Conservation (phyloP, 2,888 invertebrate species). For the Glaucopsyche alexis region DNA sequence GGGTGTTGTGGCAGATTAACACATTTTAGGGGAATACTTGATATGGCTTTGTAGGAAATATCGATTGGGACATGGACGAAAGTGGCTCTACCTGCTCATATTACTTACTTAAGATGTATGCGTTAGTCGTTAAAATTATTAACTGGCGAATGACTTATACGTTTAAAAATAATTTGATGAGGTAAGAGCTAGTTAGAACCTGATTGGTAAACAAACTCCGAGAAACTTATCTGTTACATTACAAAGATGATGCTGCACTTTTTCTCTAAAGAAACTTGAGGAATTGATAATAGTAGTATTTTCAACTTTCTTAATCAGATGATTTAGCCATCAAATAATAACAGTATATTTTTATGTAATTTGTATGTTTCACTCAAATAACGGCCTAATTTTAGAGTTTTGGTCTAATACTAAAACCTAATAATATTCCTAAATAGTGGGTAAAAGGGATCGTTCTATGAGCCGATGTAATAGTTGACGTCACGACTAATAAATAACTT, state of each 20-base stretch:
- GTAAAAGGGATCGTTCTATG: background rate
- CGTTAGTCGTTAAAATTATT: background rate
- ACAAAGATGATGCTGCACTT: background rate
- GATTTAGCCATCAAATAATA: background rate
- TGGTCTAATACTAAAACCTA: background rate
- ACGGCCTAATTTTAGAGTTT: background rate
- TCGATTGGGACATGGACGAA: background rate
- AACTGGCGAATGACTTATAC: background rate
- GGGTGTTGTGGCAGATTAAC: conserved; percentile 33
- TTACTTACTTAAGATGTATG: background rate
- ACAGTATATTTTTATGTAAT: background rate
- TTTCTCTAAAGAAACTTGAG: background rate
- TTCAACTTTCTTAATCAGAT: background rate
- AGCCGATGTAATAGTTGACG: background rate
- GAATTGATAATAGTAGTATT: background rate
- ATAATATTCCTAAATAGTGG: background rate
- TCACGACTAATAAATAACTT: background rate
- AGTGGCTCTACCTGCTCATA: background rate
- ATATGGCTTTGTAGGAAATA: conserved; percentile 14
- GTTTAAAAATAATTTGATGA: background rate
- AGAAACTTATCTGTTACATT: background rate
- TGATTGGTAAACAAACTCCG: background rate
- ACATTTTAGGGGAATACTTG: background rate
- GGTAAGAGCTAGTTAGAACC: background rate
- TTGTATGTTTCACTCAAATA: background rate